phyloP scores from a whole-genome alignment of 2,888 invertebrate genomes.

The Dilophus febrilis region DNA sequence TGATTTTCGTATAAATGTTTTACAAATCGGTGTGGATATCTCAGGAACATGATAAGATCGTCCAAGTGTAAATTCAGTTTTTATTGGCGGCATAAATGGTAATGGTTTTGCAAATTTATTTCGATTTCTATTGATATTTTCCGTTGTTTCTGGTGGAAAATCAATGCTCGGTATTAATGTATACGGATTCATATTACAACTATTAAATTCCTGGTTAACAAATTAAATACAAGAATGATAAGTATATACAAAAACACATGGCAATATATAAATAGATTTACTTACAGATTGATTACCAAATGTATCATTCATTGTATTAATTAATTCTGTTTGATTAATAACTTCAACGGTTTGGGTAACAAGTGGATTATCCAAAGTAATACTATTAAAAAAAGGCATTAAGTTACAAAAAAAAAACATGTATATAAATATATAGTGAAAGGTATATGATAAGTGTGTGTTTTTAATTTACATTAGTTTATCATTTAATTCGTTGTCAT shows the following conservation, averaged over 20 bases:
- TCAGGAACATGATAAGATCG: conserved; percentile 18
- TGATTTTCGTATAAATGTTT: conserved; percentile 21
- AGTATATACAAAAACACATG: neutral
- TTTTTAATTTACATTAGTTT: no score
- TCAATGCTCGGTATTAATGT: conserved; percentile 29
- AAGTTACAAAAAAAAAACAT: no score
- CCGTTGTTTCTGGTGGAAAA: conserved; percentile 25
- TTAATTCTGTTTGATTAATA: conserved; percentile 29
- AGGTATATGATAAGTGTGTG: no score
- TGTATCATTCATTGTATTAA: conserved; percentile 26
- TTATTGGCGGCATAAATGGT: conserved; percentile 25
- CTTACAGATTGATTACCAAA: conserved; percentile 27
- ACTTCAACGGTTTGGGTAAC: conserved; percentile 29
- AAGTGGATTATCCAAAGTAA: conserved; percentile 23
- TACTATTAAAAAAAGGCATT: neutral
- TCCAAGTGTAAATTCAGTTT: conserved; percentile 23
- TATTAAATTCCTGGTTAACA: conserved; percentile 20
- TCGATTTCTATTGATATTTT: conserved; percentile 21
- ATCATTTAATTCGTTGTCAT: no score
- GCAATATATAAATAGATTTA: neutral
- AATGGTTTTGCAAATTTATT: conserved; percentile 23
- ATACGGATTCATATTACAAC: conserved; percentile 25
- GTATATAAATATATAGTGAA: no score
- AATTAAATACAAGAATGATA: neutral
- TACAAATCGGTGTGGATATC: conserved; percentile 18